A percentile compares a stretch with the other conserved stretches of the same genome.
These are phyloP conservation scores for Eulacestoma nigropectus DNA, from an alignment of 2,113 vertebrate genomes.

Conservation along the genomic window DNA sequence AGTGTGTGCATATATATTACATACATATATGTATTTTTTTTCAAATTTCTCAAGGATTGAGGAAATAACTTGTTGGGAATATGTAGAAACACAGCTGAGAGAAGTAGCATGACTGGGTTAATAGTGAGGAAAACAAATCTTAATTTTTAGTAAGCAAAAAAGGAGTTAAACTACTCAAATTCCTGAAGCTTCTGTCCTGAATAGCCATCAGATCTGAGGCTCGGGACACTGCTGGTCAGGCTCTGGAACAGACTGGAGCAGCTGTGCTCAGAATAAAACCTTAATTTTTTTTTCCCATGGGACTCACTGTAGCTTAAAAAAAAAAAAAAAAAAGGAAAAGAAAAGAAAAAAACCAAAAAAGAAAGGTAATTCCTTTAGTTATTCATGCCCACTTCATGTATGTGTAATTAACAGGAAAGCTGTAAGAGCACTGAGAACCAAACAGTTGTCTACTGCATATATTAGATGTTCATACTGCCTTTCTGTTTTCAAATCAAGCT, in stretches of 20 bases:
- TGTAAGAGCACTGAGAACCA: background rate
- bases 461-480: background rate
- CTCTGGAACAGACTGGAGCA: background rate
- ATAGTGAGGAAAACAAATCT: accelerated
- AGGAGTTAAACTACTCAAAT: background rate
- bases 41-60: background rate
- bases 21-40: background rate
- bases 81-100: background rate
- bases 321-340: no score
- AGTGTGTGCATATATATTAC: background rate
- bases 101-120: background rate
- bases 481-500: background rate
- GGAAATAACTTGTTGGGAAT: background rate
- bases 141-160: background rate
- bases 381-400: background rate
- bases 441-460: background rate
- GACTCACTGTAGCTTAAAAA: background rate
- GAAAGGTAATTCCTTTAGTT: background rate
- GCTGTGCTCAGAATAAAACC: background rate
- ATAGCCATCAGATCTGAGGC: background rate
- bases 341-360: background rate
- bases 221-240: background rate
- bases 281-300: background rate
- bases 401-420: background rate
- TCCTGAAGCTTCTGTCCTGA: background rate